These are phyloP conservation scores for Nymphalis io DNA, from an alignment of 1,140 invertebrate species.

Conservation along the genomic window DNA sequence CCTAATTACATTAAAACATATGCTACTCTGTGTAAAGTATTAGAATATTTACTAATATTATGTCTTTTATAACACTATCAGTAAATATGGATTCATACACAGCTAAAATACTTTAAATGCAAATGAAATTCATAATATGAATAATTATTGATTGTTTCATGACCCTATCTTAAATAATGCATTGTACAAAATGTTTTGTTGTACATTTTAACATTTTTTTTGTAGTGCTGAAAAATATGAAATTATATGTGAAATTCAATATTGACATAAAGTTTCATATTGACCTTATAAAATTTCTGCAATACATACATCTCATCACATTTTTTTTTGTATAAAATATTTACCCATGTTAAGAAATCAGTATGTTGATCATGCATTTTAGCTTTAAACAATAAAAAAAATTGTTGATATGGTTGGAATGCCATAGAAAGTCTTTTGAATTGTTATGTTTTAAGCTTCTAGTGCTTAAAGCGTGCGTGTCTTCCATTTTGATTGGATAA, in stretches of 20 bases:
- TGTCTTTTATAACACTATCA: not conserved
- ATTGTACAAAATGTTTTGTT: too few species aligned
- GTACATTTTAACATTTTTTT: too few species aligned
- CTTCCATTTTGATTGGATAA: constrained; percentile 60
- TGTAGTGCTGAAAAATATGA: too few species aligned
- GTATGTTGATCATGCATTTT: constrained; percentile 27
- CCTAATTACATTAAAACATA: constrained; percentile 10
- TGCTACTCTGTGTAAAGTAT: not conserved
- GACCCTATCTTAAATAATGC: too few species aligned
- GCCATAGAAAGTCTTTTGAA: constrained; percentile 19
- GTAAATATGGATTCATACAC: not conserved
- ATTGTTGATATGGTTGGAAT: constrained; percentile 34
- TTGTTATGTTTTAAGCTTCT: constrained; percentile 51
- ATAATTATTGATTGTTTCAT: not conserved
- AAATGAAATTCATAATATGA: not conserved
- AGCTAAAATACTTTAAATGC: not conserved
- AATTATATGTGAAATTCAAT: too few species aligned
- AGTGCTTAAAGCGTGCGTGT: constrained; percentile 56
- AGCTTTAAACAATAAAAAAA: constrained; percentile 32
- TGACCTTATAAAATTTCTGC: not conserved
- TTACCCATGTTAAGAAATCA: constrained; percentile 21
- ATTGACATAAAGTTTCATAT: not conserved
- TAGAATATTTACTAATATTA: not conserved
- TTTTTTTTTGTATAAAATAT: constrained; percentile 21
- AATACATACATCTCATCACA: constrained; percentile 21